Conservation (phyloP, 2,113 vertebrate species). For the Phoenicopterus ruber region DNA sequence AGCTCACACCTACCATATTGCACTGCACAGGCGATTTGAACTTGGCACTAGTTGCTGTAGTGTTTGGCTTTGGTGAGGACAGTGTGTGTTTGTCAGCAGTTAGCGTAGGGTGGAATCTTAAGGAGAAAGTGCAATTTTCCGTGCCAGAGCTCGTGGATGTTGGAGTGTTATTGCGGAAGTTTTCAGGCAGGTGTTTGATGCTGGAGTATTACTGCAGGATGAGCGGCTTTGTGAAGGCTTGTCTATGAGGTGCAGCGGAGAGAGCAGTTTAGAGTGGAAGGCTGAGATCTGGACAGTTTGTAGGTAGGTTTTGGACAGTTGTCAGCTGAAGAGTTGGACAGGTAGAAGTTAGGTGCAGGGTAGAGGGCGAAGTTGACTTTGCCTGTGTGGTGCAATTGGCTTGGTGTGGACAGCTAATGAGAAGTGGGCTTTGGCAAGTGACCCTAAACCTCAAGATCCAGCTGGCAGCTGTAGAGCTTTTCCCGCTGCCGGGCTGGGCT, state of each 20-base stretch:
- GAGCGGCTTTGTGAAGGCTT: background rate
- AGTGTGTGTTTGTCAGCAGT: too few relatives aligned
- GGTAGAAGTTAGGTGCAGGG: background rate
- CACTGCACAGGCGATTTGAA: background rate
- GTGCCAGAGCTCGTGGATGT: background rate
- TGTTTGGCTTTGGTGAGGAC: background rate
- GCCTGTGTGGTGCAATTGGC: background rate
- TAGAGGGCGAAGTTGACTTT: background rate
- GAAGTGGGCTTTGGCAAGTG: background rate
- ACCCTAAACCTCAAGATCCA: background rate
- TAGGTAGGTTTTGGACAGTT: background rate
- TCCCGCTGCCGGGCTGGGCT: too few relatives aligned
- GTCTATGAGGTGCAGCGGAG: background rate
- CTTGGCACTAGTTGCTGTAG: background rate
- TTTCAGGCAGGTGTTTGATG: background rate
- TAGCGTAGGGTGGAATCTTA: background rate
- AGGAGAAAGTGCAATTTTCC: background rate
- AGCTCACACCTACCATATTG: background rate
- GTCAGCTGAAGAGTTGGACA: background rate
- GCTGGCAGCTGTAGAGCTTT: too few relatives aligned
- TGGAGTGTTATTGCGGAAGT: background rate
- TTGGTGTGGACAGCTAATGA: background rate
- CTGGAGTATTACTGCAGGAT: background rate
- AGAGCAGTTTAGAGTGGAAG: background rate
- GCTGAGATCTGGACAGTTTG: background rate